phyloP scores from a whole-genome alignment of 2,888 invertebrate species.

The Pharmacophagus antenor region DNA sequence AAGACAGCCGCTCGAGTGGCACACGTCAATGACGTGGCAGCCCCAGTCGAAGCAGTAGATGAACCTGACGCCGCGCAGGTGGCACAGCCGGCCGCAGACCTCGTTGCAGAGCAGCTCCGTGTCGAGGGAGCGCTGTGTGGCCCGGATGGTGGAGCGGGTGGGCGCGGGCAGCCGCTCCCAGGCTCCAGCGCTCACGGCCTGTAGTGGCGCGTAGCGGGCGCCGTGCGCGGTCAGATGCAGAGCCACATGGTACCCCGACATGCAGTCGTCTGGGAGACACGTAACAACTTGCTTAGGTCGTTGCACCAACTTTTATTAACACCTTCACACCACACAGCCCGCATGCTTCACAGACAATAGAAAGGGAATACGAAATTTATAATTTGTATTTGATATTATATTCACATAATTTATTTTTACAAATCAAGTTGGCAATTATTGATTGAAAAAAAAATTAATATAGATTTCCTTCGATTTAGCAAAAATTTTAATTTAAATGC shows the following conservation, averaged over 20 bases:
- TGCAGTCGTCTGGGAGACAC: conserved; percentile 82
- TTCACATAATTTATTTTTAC: too few species aligned
- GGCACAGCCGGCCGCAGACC: conserved; percentile 72
- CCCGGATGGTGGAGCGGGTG: conserved; percentile 55
- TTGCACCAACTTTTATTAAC: neutral
- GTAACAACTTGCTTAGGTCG: too few species aligned
- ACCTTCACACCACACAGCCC: neutral
- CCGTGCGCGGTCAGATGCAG: conserved; percentile 87
- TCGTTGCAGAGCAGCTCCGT: conserved; percentile 75
- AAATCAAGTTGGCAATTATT: too few species aligned
- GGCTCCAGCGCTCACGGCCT: conserved; percentile 80
- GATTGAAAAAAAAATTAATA: too few species aligned
- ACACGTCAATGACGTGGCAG: conserved; percentile 76
- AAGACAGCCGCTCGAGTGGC: conserved; percentile 74
- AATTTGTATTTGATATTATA: too few species aligned
- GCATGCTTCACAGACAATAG: too few species aligned
- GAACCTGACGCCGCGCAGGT: conserved; percentile 66
- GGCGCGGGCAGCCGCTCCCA: conserved; percentile 56
- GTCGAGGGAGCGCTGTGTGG: conserved; percentile 70
- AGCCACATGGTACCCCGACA: conserved; percentile 86
- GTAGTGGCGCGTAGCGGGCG: conserved; percentile 84
- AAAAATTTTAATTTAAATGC: too few species aligned
- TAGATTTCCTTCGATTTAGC: too few species aligned
- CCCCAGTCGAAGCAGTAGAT: conserved; percentile 80
- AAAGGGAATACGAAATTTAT: too few species aligned